Base-by-base conservation (phyloP, 2,888 invertebrate species). In the Priapulus caudatus region DNA sequence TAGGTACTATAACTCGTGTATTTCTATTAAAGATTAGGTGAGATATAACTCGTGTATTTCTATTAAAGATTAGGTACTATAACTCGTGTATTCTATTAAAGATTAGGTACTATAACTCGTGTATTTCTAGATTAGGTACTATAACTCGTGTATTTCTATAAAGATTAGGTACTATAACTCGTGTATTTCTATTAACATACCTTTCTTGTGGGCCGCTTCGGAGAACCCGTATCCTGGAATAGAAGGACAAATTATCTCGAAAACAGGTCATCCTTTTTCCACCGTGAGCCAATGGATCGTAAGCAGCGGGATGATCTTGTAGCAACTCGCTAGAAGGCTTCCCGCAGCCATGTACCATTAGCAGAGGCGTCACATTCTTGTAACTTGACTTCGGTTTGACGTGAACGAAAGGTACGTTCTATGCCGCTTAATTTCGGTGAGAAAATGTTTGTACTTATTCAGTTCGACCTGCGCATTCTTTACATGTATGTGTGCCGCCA, bases 261-360 rank as follows among this genome's bases (percentile, higher is more conserved):
- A 72, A 16, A 65, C 45, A 47, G 60, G 5, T 20, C 49, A 10
- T 33, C 33, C n/a, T 33, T 33, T 10, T 33, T 21, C 1, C 15
- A 23, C 23, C 22, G 33, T 33, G 33, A 10, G 10, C 21, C 15
- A 22, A 62, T 0, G 85, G 84, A 51, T 86, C 80, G 18, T 61
- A 3, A 69, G 62, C 51, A 69, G 55, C 20, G 72, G 70, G 19
- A 72, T 60, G 24, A 84, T 68, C 51, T 82, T 82, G 64, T 84
- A 82, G 68, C 68, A 86, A 88, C 68, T 89, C 87, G 2, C 81
- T 76, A 1, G 88, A 70, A 0, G 84, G 84, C 1, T 87, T 85
- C 0, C 89, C 89, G 89, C 89, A 89, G 19, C 89, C 87, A 60
- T 89, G 88, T 16, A 84, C 66, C 46, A 90, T 53, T 2, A 89